Evolutionary conservation across 2,113 vertebrate species (phyloP).

Genomic region (Carollia perspicillata): DNA sequence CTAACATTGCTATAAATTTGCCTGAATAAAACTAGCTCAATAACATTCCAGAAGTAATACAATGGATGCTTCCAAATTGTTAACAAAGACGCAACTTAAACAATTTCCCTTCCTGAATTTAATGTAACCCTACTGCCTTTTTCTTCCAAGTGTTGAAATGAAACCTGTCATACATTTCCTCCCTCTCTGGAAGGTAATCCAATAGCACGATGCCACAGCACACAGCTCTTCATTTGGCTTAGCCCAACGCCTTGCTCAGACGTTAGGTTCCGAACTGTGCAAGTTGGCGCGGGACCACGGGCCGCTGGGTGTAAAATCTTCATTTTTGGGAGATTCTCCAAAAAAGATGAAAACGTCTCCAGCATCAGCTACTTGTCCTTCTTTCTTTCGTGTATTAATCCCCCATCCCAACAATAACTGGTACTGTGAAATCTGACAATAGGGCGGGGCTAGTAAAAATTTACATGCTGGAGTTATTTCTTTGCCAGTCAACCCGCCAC

Average conservation of each 20-base stretch:
- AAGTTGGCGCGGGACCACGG: neutral
- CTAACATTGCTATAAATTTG: constrained; percentile 90
- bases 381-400: neutral
- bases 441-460: neutral
- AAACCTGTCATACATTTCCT: neutral
- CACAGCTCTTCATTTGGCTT: neutral
- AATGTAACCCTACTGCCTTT: constrained; percentile 58
- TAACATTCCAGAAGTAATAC: constrained; percentile 82
- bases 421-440: neutral
- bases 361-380: constrained; percentile 17
- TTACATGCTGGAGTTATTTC: constrained; percentile 24
- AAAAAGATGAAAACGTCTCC: constrained; percentile 9
- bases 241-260: neutral
- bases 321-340: constrained; percentile 37
- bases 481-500: neutral
- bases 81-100: constrained; percentile 81
- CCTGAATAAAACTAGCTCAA: constrained; percentile 87
- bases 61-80: constrained; percentile 83
- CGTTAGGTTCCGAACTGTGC: constrained; percentile 15
- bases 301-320: neutral
- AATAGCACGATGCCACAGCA: neutral
- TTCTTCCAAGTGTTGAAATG: constrained; percentile 42
- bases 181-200: constrained; percentile 43
- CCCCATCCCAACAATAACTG: neutral
- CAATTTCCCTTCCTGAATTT: constrained; percentile 70